Evolutionary conservation across 2,113 vertebrate species (phyloP).

Genomic region (Sprattus sprattus): DNA sequence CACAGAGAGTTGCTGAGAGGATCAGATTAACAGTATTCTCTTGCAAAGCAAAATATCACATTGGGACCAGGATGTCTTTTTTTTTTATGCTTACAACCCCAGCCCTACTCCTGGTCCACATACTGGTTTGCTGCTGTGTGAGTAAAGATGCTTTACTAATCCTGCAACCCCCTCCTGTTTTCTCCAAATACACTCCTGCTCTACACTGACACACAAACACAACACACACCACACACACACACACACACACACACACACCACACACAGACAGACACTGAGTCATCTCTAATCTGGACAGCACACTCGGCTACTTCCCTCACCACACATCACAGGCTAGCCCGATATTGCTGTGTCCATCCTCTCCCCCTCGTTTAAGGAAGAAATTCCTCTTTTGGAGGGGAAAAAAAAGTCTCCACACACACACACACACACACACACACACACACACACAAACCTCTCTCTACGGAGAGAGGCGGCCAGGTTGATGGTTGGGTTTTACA

Average conservation of each 20-base stretch:
- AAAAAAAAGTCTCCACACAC: background rate
- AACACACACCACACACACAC: conserved; percentile 12
- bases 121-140: background rate
- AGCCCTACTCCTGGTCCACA: background rate
- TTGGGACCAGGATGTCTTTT: background rate
- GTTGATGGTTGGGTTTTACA: background rate
- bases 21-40: background rate
- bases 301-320: background rate
- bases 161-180: background rate
- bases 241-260: conserved; percentile 5
- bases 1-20: background rate
- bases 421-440: background rate
- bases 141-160: background rate
- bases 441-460: background rate
- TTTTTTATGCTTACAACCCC: background rate
- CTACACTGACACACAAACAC: background rate
- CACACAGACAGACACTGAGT: background rate
- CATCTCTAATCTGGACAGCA: conserved; percentile 1
- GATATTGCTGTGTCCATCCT: no score
- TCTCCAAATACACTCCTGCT: background rate
- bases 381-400: no score
- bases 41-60: conserved; percentile 14
- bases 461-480: background rate
- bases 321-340: background rate
- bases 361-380: no score